Percentiles rank a stretch among this genome's conserved stretches.
Conservation (phyloP, 30 jellyfish, hydroid and myxozoan genomes). For the Euphysa ruthae region DNA sequence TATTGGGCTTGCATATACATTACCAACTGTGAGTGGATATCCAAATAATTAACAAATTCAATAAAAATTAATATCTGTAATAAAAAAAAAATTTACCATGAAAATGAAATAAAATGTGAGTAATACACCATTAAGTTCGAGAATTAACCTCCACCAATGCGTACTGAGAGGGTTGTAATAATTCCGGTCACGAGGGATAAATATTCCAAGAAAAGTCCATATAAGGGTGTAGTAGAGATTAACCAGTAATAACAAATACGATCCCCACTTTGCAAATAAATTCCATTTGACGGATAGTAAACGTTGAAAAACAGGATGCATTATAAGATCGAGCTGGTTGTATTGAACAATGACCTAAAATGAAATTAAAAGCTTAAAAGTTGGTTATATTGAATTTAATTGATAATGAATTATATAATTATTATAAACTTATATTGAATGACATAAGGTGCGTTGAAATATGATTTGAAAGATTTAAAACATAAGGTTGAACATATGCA, state of each 20-base stretch:
- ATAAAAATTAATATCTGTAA: too few relatives aligned
- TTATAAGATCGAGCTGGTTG: slow-evolving; percentile 85
- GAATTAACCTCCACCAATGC: slow-evolving; percentile 78
- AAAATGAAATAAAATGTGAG: slow-evolving; percentile 60
- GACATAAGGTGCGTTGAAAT: too few relatives aligned
- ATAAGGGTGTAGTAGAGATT: slow-evolving; percentile 76
- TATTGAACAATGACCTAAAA: slow-evolving; percentile 71
- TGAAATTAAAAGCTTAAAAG: too few relatives aligned
- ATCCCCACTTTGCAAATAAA: slow-evolving; percentile 75
- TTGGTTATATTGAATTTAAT: too few relatives aligned
- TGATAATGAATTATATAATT: too few relatives aligned
- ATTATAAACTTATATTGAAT: too few relatives aligned
- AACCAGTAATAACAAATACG: slow-evolving; percentile 36
- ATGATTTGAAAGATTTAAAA: too few relatives aligned
- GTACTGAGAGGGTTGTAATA: slow-evolving; percentile 51
- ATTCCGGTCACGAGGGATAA: slow-evolving; percentile 64
- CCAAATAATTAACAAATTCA: too few relatives aligned
- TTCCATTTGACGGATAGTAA: slow-evolving; percentile 80
- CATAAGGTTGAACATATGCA: too few relatives aligned
- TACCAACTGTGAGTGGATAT: too few relatives aligned
- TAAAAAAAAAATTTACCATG: slow-evolving; percentile 61
- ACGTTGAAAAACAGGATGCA: slow-evolving; percentile 95
- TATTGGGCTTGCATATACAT: too few relatives aligned
- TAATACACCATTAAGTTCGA: slow-evolving; percentile 69
- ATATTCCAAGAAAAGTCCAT: slow-evolving; percentile 90